Evolutionary conservation across 2,113 vertebrate genomes (phyloP), one percentile per base, ranked within the genome.

Genomic region (Halcyon malimbica): DNA sequence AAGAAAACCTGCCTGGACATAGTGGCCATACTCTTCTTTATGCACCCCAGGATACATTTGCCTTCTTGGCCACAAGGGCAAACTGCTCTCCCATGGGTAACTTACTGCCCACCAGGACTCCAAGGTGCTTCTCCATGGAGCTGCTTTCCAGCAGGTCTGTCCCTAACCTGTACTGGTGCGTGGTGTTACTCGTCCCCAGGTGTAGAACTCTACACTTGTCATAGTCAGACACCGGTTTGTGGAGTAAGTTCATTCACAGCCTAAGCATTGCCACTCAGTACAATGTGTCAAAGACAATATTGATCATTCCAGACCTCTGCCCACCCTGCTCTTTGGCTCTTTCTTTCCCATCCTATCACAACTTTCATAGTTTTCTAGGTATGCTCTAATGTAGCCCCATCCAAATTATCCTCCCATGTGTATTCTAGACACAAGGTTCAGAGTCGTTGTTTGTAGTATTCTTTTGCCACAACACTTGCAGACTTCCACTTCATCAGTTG

Each of bases 241-340:
- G 53, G 29, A 68, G 6, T 7, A 53, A 83, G 33, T 13, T 56
- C 68, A n/a, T 65, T 26, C 62, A 60, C 31, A 65, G 31, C 19
- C 23, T 31, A 12, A 31, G 17, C 13, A 21, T 0, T 87, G 39
- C 25, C 54, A 65, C 84, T 65, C 14, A 20, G 11, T 7, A 54
- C 2, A 2, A 3, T 1, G 15, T 6, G 23, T 33, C 33, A 79
- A 74, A 78, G 33, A 26, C 0, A 0, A 39, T 1, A 5, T 16
- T 31, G 6, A 11, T 11, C 26, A 33, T 8, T 8, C 15, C 14
- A 37, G 16, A 25, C 16, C 33, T 42, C 28, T 5, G 13, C 4
- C 48, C 83, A 33, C n/a, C n/a, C 41, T 31, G 26, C 31, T 62
- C 71, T 79, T 8, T 25, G 6, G 16, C 16, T 77, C 31, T 2